These are phyloP conservation scores for Orientallactaga bullata DNA, from an alignment of 2,113 vertebrate species.

Conservation along the genomic window DNA sequence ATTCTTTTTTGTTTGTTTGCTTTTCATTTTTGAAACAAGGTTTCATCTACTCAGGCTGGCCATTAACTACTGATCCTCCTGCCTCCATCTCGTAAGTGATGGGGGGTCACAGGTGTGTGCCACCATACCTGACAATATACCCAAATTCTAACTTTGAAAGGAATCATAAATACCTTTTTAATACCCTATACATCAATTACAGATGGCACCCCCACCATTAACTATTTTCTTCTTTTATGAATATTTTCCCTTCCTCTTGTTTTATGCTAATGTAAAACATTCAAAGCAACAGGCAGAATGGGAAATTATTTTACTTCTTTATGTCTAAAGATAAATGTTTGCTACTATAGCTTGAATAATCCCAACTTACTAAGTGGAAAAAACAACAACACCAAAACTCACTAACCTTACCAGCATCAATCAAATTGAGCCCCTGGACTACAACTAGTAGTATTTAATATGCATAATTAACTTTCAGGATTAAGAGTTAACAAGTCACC, in stretches of 20 bases:
- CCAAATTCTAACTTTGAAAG: not conserved
- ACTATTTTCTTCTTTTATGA: not conserved
- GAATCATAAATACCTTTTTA: slow-evolving; percentile 5
- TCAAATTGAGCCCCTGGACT: slow-evolving; percentile 17
- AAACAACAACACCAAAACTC: not conserved
- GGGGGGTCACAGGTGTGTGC: not conserved
- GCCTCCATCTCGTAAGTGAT: too few relatives aligned
- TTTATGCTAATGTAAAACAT: slow-evolving; percentile 54
- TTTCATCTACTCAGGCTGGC: not conserved
- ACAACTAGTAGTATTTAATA: not conserved
- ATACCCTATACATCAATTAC: not conserved
- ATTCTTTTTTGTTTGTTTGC: not conserved
- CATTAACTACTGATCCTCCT: not conserved
- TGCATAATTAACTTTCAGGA: not conserved
- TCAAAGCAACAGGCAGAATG: not conserved
- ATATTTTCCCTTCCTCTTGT: slow-evolving; percentile 11
- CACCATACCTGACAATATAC: not conserved
- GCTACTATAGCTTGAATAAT: slow-evolving; percentile 51
- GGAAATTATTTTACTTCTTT: slow-evolving; percentile 27
- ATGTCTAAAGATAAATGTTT: slow-evolving; percentile 32
- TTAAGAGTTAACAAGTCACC: not conserved
- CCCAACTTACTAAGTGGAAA: slow-evolving; percentile 26
- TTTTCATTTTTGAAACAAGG: not conserved
- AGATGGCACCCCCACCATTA: not conserved
- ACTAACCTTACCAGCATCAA: not conserved